Evolutionary conservation across 2,797 vertebrate genomes (phyloP), one percentile per base, ranked within the genome.

Genomic region (Serranus cabrilla): DNA sequence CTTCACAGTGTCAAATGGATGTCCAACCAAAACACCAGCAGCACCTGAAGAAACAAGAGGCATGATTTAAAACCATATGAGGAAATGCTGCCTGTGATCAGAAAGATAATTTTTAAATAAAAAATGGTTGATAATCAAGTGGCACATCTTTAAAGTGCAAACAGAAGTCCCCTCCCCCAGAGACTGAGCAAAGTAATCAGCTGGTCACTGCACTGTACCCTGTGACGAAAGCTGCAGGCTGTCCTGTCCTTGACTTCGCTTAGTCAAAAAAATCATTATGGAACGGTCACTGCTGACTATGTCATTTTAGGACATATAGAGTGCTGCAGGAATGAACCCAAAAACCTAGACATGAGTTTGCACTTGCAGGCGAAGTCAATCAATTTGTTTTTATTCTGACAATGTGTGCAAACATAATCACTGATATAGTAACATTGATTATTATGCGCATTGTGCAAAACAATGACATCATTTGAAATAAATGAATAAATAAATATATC

Each of bases 1-100:
- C 97, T 99, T 99, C 74, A 99, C 97, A 0, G 97, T 99, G 89
- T 99, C 98, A 82, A 99, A 99, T 0, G 98, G 98, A 92, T 99
- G 98, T 87, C 98, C 98, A 14, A 99, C 98, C 78, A 99, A 92
- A 88, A 99, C 98, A 70, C 98, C 98, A 0, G 97, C 97, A 92
- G 97, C 97, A 89, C 98, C 98, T 99, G 87, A 7, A 34, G 90
- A 74, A 66, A 74, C 1, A 63, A 49, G 21, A 51, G 12, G 11
- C 9, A 17, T 10, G 13, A 51, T 49, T 49, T 37, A 21, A 50
- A n/a, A 43, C 27, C 17, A 13, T 0, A 17, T 56, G n/a, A n/a
- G 2, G 31, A 40, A 20, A 42, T 1, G 14, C 1, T 0, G 12
- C 45, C 12, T 9, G 11, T 7, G 18, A 23, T 43, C 14, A 45